phyloP scores from a whole-genome alignment of 2,888 invertebrate species.

The Elysia crispata region DNA sequence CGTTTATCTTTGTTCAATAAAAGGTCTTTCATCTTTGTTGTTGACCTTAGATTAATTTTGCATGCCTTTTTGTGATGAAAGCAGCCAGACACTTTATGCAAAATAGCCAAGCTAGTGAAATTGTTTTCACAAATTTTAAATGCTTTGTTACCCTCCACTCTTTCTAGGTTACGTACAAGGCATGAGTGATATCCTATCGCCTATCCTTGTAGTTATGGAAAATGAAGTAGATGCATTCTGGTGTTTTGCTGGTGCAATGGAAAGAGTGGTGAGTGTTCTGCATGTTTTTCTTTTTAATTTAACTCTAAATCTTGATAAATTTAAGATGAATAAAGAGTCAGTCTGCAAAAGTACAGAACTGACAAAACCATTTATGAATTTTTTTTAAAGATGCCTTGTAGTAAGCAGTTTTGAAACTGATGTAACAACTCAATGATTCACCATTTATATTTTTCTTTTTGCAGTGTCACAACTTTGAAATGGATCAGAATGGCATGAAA shows the following conservation, averaged over 20 bases:
- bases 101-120: too few species aligned
- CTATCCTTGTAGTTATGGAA: constrained; percentile 90
- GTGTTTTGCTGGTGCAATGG: constrained; percentile 99
- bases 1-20: too few species aligned
- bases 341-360: neutral
- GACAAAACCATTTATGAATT: too few species aligned
- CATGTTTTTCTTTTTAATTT: too few species aligned
- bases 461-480: constrained; percentile 88
- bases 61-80: too few species aligned
- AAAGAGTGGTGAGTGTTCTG: constrained; percentile 86
- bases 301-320: too few species aligned
- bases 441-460: constrained; percentile 23
- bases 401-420: too few species aligned
- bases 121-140: neutral
- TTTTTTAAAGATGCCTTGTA: constrained; percentile 7
- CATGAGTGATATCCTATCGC: constrained; percentile 97
- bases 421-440: too few species aligned
- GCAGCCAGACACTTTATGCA: too few species aligned
- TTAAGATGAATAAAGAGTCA: too few species aligned
- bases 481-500: constrained; percentile 98
- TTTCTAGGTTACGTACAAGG: constrained; percentile 85
- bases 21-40: too few species aligned
- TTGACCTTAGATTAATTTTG: too few species aligned
- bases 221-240: constrained; percentile 98
- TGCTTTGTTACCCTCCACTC: neutral